Percentiles rank a stretch among this genome's conserved stretches.
Evolutionary conservation across 2,888 invertebrate species (phyloP).

Genomic region (Phragmatobia fuliginosa): DNA sequence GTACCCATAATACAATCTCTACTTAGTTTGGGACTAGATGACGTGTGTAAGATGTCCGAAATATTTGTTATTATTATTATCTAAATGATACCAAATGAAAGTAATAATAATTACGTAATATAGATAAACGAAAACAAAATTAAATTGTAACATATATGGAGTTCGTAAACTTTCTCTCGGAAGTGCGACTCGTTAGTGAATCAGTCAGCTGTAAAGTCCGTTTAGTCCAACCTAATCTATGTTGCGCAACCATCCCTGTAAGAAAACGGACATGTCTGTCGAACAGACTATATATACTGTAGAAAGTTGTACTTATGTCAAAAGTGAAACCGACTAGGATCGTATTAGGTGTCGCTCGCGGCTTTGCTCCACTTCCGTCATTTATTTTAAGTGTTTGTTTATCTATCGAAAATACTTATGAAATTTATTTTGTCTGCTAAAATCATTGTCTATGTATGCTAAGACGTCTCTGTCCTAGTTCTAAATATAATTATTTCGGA

Average conservation of each 20-base stretch:
- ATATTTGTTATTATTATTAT: no score
- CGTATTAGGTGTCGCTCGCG: conserved; percentile 42
- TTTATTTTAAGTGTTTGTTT: conserved; percentile 33
- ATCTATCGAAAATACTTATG: conserved; percentile 38
- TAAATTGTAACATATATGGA: conserved; percentile 11
- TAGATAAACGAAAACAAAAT: conserved; percentile 6
- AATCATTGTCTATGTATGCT: conserved; percentile 3
- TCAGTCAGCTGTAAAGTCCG: conserved; percentile 32
- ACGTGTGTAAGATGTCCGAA: no score
- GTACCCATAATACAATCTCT: no score
- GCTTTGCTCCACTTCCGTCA: conserved; percentile 47
- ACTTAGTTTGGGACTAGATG: no score
- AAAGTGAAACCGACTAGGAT: conserved; percentile 53
- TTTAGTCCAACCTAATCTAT: conserved; percentile 44
- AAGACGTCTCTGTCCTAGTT: conserved; percentile 8
- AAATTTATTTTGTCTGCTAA: conserved; percentile 19
- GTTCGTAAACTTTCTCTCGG: conserved; percentile 38
- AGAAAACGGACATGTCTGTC: conserved; percentile 52
- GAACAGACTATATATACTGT: conserved; percentile 34
- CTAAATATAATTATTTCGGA: not conserved
- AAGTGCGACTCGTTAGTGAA: not conserved
- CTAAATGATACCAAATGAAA: not conserved
- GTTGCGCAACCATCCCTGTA: conserved; percentile 59
- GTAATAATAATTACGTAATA: not conserved
- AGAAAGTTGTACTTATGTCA: conserved; percentile 65